A percentile compares a stretch with the other conserved stretches of the same genome.
These are phyloP conservation scores for Periparus ater DNA, from an alignment of 2,797 vertebrate genomes.

Conservation along the genomic window DNA sequence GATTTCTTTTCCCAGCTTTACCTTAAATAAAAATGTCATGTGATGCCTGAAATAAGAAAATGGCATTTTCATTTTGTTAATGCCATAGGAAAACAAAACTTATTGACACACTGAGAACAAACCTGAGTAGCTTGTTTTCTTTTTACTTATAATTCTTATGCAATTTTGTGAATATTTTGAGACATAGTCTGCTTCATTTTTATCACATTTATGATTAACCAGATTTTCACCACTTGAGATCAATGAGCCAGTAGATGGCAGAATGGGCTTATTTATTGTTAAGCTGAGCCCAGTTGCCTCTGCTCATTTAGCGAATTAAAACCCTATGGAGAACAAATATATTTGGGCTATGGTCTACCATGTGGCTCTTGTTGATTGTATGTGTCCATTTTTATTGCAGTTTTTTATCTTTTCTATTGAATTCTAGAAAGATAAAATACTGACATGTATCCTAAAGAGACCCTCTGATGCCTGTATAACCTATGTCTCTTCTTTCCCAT, in stretches of 20 bases:
- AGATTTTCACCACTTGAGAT: not conserved
- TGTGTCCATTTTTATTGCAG: not conserved
- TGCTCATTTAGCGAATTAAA: not conserved
- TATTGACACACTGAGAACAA: not conserved
- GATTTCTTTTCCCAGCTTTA: not conserved
- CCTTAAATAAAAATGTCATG: not conserved
- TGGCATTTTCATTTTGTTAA: not conserved
- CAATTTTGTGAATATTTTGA: not conserved
- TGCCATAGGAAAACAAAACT: not conserved
- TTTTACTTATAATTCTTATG: not conserved
- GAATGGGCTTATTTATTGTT: not conserved
- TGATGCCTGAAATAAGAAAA: not conserved
- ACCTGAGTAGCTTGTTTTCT: accelerated
- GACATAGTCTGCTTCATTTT: not conserved
- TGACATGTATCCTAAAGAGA: not conserved
- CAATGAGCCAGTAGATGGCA: conserved; percentile 47
- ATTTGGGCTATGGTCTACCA: not conserved
- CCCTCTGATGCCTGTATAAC: not conserved
- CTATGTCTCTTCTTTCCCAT: not conserved
- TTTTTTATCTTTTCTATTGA: not conserved
- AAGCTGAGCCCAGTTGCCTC: accelerated
- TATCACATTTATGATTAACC: not conserved
- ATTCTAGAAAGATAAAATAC: not conserved
- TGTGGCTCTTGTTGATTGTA: not conserved
- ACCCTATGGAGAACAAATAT: accelerated